Evolutionary conservation across 2,113 vertebrate genomes (phyloP).

Genomic region (Buteo buteo): DNA sequence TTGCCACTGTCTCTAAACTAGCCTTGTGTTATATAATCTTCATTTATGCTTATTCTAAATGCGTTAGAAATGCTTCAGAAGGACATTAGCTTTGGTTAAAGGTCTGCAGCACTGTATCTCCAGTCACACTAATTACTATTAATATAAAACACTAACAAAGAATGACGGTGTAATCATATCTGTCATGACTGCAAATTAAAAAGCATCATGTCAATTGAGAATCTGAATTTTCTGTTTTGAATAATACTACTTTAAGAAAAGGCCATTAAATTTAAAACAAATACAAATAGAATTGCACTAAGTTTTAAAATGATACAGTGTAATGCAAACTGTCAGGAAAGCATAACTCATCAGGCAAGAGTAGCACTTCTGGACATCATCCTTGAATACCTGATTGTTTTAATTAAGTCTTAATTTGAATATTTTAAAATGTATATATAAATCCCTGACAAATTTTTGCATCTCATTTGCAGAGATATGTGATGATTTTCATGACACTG

Average conservation of each 20-base stretch:
- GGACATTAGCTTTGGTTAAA: neutral
- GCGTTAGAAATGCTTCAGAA: neutral
- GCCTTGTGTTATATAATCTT: accelerated
- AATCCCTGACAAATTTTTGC: neutral
- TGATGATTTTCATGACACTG: neutral
- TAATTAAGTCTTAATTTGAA: neutral
- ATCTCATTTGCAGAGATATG: neutral
- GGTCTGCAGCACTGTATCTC: neutral
- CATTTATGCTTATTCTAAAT: neutral
- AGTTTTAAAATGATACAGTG: neutral
- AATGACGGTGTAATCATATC: neutral
- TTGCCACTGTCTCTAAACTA: neutral
- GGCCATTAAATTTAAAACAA: neutral
- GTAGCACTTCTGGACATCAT: neutral
- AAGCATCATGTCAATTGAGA: neutral
- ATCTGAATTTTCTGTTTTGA: neutral
- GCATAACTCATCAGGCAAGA: neutral
- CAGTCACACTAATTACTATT: neutral
- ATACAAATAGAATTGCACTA: neutral
- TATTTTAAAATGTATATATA: neutral
- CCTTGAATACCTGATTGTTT: neutral
- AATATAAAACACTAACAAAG: neutral
- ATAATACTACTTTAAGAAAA: neutral
- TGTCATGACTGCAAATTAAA: neutral
- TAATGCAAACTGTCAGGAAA: neutral